Conservation (phyloP, 2,797 vertebrate species). For the Chiloscyllium punctatum region DNA sequence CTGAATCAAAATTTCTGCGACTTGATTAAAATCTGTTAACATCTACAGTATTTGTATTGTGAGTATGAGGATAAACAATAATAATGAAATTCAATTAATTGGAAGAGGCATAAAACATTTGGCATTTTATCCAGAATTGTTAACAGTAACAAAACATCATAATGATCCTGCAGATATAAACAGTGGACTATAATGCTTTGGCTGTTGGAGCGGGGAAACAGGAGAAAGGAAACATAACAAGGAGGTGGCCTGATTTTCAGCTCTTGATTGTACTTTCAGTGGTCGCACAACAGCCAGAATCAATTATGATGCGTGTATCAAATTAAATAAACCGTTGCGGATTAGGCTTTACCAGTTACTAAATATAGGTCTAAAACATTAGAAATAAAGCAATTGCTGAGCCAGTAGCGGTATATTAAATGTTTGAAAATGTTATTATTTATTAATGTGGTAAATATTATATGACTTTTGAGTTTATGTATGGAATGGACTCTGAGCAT, state of each 20-base stretch:
- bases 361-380: not conserved
- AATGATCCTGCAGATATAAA: not conserved
- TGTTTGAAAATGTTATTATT: not conserved
- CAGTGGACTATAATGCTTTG: not conserved
- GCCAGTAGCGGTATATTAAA: not conserved
- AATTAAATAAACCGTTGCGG: not conserved
- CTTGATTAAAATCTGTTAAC: not conserved
- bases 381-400: not conserved
- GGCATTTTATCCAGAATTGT: not conserved
- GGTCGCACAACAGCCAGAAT: not conserved
- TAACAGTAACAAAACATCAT: not conserved
- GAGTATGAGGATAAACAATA: not conserved
- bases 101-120: not conserved
- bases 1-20: not conserved
- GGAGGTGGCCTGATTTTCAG: not conserved
- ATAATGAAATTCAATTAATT: slow-evolving; percentile 4
- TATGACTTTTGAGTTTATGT: not conserved
- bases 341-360: not conserved
- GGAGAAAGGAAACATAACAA: not conserved
- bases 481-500: not conserved
- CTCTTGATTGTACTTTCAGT: slow-evolving; percentile 10
- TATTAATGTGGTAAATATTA: not conserved
- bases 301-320: not conserved
- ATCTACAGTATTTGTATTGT: not conserved
- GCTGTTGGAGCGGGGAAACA: not conserved